Evolutionary conservation across 2,888 invertebrate genomes (phyloP).

Genomic region (Camponotus fellah): DNA sequence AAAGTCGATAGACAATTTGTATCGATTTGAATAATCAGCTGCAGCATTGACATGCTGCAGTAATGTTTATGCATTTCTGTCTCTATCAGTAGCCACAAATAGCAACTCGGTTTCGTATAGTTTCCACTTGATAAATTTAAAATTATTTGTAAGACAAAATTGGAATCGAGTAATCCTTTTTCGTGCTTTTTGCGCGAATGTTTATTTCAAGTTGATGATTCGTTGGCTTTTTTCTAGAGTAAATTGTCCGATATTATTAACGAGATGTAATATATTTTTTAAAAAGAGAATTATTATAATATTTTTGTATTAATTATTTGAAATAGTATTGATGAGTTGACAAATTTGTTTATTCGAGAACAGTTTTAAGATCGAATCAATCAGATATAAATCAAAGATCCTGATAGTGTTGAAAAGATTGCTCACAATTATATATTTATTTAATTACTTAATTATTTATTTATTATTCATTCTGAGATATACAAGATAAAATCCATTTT

Average conservation of each 20-base stretch:
- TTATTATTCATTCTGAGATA: constrained; percentile 1
- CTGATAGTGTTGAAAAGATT: too few species aligned
- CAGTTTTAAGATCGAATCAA: too few species aligned
- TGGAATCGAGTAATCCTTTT: background rate
- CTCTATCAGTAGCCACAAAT: background rate
- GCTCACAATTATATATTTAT: constrained; percentile 26
- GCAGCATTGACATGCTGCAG: constrained; percentile 20
- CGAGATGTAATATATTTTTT: too few species aligned
- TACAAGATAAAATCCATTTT: constrained; percentile 1
- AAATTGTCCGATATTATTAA: background rate
- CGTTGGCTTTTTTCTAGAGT: background rate
- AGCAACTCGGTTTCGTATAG: background rate
- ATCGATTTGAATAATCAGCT: constrained; percentile 44
- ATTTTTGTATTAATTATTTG: background rate
- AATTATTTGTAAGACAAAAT: constrained; percentile 6
- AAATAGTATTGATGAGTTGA: too few species aligned
- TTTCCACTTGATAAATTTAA: constrained; percentile 9
- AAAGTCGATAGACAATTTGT: constrained; percentile 70
- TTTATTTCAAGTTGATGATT: constrained; percentile 4
- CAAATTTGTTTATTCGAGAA: too few species aligned
- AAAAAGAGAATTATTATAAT: background rate
- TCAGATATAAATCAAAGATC: too few species aligned
- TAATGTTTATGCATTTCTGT: constrained; percentile 23
- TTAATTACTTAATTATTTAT: background rate
- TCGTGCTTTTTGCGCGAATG: background rate